Base-by-base conservation (phyloP, 1,140 invertebrate species). In the Heliconius hewitsoni region DNA sequence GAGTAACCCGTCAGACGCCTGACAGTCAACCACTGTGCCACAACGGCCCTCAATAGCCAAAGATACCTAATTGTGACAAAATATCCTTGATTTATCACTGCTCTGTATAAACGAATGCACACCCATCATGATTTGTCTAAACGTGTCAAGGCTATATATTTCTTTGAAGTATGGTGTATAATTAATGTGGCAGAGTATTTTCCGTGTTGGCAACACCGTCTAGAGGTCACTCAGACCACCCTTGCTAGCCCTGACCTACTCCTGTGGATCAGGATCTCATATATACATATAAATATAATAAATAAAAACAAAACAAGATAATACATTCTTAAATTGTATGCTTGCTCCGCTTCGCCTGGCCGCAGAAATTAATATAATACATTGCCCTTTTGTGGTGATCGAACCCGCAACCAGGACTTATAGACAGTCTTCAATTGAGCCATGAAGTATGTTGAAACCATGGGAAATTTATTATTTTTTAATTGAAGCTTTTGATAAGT, bases 171-270 rank as follows among this genome's bases (percentile, higher is more conserved):
- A 66, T 66, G 60, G 60, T 23, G 57, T 66, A 30, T 23, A 19
- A 9, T 27, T 66, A 66, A 66, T 66, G 11, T 66, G 18, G 55
- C 55, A 57, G n/a, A 66, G 23, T 66, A 27, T 66, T 16, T 66
- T 66, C 60, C 60, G 27, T 66, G 23, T 66, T 66, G 60, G 60
- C 60, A 66, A 30, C 60, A 66, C 23, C 23, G 60, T 66, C 60
- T 66, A 66, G 60, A 66, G 60, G 60, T 66, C 60, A 66, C 27
- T 8, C 60, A 30, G 60, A n/a, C 60, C 60, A 66, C 60, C 60
- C 60, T 66, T 66, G 60, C 11, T 66, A 66, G 27, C 60, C 60
- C 60, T 66, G 60, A 66, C 60, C 60, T 66, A 66, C 60, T 66
- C 60, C 6, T 30, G n/a, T 8, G 3, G 27, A 23, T 27, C 60